Conservation (phyloP, 1,140 invertebrate species). For the Sarcophaga bullata region DNA sequence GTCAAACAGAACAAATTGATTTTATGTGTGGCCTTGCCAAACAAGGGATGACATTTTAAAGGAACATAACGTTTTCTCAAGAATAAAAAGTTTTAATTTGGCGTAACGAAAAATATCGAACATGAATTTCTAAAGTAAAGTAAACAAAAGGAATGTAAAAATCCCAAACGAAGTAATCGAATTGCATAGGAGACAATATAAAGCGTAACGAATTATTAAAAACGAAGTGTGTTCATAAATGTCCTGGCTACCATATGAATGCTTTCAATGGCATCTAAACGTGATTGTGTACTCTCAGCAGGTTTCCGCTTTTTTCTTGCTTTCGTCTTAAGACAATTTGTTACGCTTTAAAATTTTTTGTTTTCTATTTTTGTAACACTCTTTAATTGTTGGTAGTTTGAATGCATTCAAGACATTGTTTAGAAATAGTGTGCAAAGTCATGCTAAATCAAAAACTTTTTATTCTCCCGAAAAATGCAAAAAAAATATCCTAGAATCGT, state of each 20-base stretch:
- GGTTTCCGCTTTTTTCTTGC: not conserved
- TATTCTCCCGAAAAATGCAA: conserved; percentile 7
- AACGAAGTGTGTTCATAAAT: no score
- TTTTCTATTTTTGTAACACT: no score
- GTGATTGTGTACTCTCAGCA: not conserved
- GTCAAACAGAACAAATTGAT: conserved; percentile 19
- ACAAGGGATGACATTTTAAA: not conserved
- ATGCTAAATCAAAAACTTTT: conserved; percentile 35
- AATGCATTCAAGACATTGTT: not conserved
- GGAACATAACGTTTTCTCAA: not conserved
- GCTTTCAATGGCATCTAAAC: no score
- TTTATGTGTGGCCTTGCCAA: not conserved
- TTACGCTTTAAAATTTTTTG: not conserved
- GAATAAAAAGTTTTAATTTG: conserved; percentile 39
- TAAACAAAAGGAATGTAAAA: not conserved
- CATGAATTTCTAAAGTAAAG: not conserved
- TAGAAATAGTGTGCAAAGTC: not conserved
- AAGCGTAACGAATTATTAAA: conserved; percentile 17
- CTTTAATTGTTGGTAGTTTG: no score
- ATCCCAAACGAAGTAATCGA: not conserved
- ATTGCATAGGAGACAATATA: not conserved
- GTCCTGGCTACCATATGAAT: no score
- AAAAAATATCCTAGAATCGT: not conserved
- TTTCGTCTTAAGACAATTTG: not conserved
- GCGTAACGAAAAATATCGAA: not conserved